These are phyloP conservation scores for Drosophila pruinosa DNA, from an alignment of 1,140 invertebrate genomes.

Conservation along the genomic window DNA sequence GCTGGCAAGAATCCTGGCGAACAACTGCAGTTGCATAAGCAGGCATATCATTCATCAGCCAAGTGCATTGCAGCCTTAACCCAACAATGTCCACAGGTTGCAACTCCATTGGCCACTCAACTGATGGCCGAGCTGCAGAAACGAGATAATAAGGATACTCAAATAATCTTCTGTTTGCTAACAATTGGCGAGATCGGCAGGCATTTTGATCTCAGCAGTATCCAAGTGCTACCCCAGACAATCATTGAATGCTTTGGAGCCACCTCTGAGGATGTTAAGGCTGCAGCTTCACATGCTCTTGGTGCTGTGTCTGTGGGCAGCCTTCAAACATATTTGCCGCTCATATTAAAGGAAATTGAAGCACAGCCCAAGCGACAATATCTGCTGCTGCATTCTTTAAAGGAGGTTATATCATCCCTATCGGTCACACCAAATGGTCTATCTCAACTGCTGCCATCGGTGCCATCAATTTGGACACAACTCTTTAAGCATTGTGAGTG, in stretches of 20 bases:
- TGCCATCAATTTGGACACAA: constrained; percentile 94
- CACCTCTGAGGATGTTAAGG: constrained; percentile 94
- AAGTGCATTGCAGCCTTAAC: constrained; percentile 97
- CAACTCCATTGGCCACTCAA: constrained; percentile 91
- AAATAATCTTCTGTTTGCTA: constrained; percentile 95
- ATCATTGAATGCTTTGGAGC: constrained; percentile 91
- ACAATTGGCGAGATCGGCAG: constrained; percentile 98
- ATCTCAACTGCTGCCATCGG: constrained; percentile 91
- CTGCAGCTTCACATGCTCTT: constrained; percentile 97
- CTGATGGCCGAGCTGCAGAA: constrained; percentile 93
- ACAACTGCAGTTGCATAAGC: constrained; percentile 84
- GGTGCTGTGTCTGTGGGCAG: constrained; percentile 98
- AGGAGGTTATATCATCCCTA: constrained; percentile 97
- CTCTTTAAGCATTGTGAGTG: constrained; percentile 97
- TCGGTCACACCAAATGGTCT: constrained; percentile 90
- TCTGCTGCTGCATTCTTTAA: constrained; percentile 96
- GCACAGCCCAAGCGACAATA: constrained; percentile 97
- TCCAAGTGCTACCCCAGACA: constrained; percentile 88
- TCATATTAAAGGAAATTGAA: constrained; percentile 97
- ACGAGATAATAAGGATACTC: constrained; percentile 88
- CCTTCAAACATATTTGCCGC: constrained; percentile 95
- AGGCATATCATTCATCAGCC: constrained; percentile 95
- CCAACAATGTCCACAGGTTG: constrained; percentile 89
- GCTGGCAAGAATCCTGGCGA: constrained; percentile 31
- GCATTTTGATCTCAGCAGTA: constrained; percentile 93